Evolutionary conservation across 2,888 invertebrate genomes (phyloP).

Genomic region (Thelaira solivaga): DNA sequence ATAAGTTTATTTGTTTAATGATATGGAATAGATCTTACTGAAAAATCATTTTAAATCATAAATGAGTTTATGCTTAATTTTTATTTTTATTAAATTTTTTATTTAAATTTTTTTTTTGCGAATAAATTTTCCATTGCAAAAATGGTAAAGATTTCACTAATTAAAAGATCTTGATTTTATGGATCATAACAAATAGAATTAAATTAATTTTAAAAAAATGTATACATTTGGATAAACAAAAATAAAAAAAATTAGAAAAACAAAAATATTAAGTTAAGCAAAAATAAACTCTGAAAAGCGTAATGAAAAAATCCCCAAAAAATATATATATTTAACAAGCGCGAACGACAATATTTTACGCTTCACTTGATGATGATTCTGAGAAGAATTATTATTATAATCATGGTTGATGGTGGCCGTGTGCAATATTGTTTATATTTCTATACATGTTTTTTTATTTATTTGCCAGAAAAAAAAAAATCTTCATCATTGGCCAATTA

Average conservation of each 20-base stretch:
- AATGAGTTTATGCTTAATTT: too few relatives aligned
- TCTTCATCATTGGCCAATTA: constrained; percentile 61
- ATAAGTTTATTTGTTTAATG: too few relatives aligned
- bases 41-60: too few relatives aligned
- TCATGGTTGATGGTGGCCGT: constrained; percentile 71
- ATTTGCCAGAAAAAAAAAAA: constrained; percentile 61
- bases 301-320: constrained; percentile 62
- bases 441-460: constrained; percentile 62
- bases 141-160: constrained; percentile 7
- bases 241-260: constrained; percentile 2
- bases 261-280: constrained; percentile 13
- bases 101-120: too few relatives aligned
- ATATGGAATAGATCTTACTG: too few relatives aligned
- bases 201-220: background rate
- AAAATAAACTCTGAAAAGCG: constrained; percentile 49
- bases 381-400: constrained; percentile 39
- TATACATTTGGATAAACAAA: constrained; percentile 8
- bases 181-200: constrained; percentile 32
- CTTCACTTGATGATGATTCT: constrained; percentile 36
- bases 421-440: constrained; percentile 77
- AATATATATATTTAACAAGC: constrained; percentile 61
- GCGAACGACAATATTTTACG: constrained; percentile 52
- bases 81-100: too few relatives aligned
- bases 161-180: constrained; percentile 25
- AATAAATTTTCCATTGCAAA: background rate